Conservation (phyloP, 2,888 invertebrate species). For the Bellardia pandia region DNA sequence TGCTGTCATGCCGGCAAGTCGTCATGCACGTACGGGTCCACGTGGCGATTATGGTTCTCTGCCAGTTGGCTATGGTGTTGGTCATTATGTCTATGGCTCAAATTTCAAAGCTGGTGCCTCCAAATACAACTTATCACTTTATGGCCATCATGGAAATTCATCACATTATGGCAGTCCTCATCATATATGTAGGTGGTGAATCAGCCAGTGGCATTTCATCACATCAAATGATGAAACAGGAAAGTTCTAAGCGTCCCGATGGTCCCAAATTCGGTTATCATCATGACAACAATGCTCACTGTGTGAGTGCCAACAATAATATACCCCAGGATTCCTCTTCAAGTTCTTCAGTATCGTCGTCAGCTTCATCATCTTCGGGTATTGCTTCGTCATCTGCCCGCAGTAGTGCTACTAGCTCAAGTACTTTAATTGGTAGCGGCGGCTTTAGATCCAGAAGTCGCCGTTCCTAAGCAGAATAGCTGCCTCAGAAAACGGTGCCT, state of each 20-base stretch:
- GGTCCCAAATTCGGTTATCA: slow-evolving; percentile 40
- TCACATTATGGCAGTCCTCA: background rate
- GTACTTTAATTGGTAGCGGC: background rate
- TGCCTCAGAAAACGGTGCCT: background rate
- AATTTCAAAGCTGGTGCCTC: slow-evolving; percentile 13
- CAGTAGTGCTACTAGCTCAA: background rate
- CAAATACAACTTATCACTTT: background rate
- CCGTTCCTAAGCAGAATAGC: background rate
- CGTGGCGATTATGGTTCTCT: slow-evolving; percentile 29
- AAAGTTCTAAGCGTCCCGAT: slow-evolving; percentile 24
- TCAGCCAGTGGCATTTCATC: background rate
- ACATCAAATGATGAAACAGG: slow-evolving; percentile 52
- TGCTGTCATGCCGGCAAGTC: too few relatives aligned
- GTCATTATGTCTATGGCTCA: background rate
- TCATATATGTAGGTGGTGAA: background rate
- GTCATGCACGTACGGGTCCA: background rate
- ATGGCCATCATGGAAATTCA: background rate
- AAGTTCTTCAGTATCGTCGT: background rate
- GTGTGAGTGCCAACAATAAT: background rate
- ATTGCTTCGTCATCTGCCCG: background rate
- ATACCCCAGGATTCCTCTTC: background rate
- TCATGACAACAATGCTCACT: slow-evolving; percentile 27
- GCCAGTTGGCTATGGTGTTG: background rate
- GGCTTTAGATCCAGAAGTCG: background rate
- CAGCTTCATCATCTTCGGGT: background rate